A percentile compares a stretch with the other conserved stretches of the same genome.
Evolutionary conservation across 2,797 vertebrate species (phyloP).

Genomic region (Oreortyx pictus): DNA sequence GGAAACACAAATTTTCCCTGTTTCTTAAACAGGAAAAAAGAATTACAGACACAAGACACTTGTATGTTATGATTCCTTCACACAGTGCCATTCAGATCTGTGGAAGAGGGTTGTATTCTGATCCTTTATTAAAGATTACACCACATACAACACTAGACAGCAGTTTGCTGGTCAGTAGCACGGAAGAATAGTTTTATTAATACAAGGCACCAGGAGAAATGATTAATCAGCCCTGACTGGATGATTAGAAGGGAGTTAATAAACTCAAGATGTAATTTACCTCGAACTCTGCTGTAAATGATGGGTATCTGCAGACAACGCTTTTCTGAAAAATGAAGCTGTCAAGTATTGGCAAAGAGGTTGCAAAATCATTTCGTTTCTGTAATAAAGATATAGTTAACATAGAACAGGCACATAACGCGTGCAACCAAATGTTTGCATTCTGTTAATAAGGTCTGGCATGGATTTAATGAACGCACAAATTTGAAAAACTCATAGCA

Average conservation of each 20-base stretch:
- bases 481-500: not conserved
- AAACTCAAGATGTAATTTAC: conserved; percentile 52
- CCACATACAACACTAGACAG: conserved; percentile 46
- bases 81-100: not conserved
- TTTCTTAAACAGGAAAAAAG: not conserved
- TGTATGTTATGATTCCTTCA: not conserved
- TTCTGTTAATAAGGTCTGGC: conserved; percentile 18
- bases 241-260: conserved; percentile 68
- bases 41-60: not conserved
- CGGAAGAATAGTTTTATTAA: conserved; percentile 53
- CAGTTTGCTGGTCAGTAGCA: conserved; percentile 22
- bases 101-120: not conserved
- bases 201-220: conserved; percentile 41
- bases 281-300: not conserved
- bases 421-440: not conserved
- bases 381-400: not conserved
- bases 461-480: not conserved
- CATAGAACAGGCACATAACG: not conserved
- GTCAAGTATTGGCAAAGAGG: conserved; percentile 13
- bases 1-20: not conserved
- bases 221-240: conserved; percentile 61
- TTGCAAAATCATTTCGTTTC: conserved; percentile 26
- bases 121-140: not conserved
- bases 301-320: not conserved
- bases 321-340: conserved; percentile 58